phyloP scores from a whole-genome alignment of 2,797 vertebrate species.

The Pantherophis vulpinus region DNA sequence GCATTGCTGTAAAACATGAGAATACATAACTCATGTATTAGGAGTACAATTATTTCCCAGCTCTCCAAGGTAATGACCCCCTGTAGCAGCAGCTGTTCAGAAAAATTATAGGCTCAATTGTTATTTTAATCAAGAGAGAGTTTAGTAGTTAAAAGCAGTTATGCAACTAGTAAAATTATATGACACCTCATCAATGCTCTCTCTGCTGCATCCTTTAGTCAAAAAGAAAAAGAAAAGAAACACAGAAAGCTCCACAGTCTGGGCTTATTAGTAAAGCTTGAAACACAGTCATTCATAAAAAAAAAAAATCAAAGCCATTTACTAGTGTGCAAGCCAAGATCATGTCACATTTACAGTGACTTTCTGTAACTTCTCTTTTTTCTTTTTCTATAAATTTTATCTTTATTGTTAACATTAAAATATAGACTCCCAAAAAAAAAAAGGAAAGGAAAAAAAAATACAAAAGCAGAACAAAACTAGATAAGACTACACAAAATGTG shows the following conservation, averaged over 20 bases:
- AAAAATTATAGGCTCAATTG: conserved; percentile 81
- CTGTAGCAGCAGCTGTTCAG: conserved; percentile 77
- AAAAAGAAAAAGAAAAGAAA: conserved; percentile 47
- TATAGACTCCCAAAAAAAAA: background rate
- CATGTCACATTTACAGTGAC: conserved; percentile 66
- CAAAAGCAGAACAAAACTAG: background rate
- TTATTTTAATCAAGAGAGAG: conserved; percentile 80
- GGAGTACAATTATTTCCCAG: conserved; percentile 72
- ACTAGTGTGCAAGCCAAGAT: conserved; percentile 61
- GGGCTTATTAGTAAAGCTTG: conserved; percentile 59
- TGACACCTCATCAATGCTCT: conserved; percentile 70
- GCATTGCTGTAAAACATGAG: conserved; percentile 76
- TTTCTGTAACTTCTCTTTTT: conserved; percentile 42
- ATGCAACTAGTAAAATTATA: conserved; percentile 77
- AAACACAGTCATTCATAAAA: conserved; percentile 55
- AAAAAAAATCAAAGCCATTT: conserved; percentile 71
- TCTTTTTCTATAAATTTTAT: background rate
- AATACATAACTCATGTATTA: conserved; percentile 74
- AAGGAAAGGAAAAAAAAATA: background rate
- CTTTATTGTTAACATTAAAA: background rate
- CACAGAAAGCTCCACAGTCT: conserved; percentile 38
- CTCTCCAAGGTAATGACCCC: conserved; percentile 80
- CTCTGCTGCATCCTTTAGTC: conserved; percentile 58
- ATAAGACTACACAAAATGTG: background rate
- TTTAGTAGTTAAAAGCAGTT: conserved; percentile 78